These are phyloP conservation scores for Drosophila neotestacea DNA, from an alignment of 2,888 invertebrate genomes.

Conservation along the genomic window DNA sequence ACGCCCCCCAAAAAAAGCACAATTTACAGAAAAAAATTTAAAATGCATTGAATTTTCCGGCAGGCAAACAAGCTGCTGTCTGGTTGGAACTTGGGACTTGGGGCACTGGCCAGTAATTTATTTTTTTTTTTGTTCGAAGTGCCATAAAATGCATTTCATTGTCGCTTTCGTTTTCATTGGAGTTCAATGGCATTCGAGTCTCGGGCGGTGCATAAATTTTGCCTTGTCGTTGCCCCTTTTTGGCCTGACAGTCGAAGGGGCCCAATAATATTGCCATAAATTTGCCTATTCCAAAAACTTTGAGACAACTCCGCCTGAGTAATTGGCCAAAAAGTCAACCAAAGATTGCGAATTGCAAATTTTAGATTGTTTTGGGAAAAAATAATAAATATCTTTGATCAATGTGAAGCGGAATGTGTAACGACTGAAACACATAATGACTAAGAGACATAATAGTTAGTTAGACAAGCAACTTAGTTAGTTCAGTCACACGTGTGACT, in stretches of 20 bases:
- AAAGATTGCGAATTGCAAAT: conserved; percentile 18
- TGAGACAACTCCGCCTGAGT: conserved; percentile 29
- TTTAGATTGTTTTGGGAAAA: conserved; percentile 4
- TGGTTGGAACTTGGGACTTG: conserved; percentile 17
- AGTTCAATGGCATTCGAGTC: conserved; percentile 67
- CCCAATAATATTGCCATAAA: conserved; percentile 50
- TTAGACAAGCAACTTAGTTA: conserved; percentile 13
- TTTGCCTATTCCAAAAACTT: conserved; percentile 36
- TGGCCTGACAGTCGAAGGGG: conserved; percentile 23
- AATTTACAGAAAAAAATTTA: conserved; percentile 7
- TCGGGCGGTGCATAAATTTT: conserved; percentile 61
- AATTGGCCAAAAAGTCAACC: conserved; percentile 52
- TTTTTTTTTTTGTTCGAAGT: conserved; percentile 11
- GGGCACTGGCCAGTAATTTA: conserved; percentile 56
- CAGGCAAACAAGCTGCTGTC: conserved; percentile 54
- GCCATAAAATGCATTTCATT: conserved; percentile 71
- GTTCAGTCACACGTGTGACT: conserved; percentile 43
- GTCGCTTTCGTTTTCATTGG: conserved; percentile 72
- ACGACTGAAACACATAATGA: conserved; percentile 17
- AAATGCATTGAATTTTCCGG: conserved; percentile 69
- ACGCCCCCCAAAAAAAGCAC: conserved; percentile 19
- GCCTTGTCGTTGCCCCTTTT: conserved; percentile 53
- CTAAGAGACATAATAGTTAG: conserved; percentile 14
- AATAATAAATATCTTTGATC: conserved; percentile 36
- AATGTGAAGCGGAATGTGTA: conserved; percentile 46